A percentile compares a stretch with the other conserved stretches of the same genome.
Evolutionary conservation across 2,113 vertebrate species (phyloP).

Genomic region (Camarhynchus parvulus): DNA sequence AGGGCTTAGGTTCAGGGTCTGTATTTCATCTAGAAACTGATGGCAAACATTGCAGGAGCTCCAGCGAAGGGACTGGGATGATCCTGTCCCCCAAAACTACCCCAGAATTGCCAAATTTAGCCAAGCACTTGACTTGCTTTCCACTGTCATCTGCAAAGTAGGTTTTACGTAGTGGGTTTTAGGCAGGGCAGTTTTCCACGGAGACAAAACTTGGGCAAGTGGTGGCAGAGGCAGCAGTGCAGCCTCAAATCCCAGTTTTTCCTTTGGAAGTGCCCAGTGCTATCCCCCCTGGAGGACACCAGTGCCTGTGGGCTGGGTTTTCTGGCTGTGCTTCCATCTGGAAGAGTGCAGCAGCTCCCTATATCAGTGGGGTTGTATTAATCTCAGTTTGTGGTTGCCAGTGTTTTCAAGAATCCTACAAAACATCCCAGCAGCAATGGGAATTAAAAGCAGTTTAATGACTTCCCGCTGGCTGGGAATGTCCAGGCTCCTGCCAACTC

Average conservation of each 20-base stretch:
- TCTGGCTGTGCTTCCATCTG: background rate
- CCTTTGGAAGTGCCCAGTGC: background rate
- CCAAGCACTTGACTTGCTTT: background rate
- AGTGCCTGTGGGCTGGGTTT: background rate
- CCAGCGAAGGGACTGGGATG: too few relatives aligned
- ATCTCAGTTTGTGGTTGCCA: background rate
- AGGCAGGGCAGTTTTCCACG: background rate
- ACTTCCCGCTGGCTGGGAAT: background rate
- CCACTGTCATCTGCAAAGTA: background rate
- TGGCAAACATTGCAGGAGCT: background rate
- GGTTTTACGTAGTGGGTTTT: background rate
- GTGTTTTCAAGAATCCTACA: background rate
- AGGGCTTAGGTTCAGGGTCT: accelerated
- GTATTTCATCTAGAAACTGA: background rate
- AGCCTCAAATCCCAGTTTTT: background rate
- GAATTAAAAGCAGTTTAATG: background rate
- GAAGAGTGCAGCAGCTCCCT: background rate
- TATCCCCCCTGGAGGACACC: background rate
- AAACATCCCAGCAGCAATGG: background rate
- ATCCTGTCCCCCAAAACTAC: background rate
- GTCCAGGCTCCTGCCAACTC: background rate
- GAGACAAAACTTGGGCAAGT: background rate
- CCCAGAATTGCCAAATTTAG: background rate
- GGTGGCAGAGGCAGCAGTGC: background rate
- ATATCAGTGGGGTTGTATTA: background rate